Evolutionary conservation across 1,140 invertebrate genomes (phyloP).

Genomic region (Bactericera cockerelli): DNA sequence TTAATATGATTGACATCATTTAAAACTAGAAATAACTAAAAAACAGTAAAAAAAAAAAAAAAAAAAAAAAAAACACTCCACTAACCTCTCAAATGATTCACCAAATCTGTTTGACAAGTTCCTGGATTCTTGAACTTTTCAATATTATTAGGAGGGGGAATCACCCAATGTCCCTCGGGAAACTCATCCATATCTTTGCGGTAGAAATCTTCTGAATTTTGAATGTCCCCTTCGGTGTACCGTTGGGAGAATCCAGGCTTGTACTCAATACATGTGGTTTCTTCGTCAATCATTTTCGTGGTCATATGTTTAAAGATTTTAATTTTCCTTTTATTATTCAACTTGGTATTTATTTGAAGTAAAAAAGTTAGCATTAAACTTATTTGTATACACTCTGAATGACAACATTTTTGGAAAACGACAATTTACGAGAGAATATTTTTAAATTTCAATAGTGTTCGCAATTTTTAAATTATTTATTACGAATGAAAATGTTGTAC

Average conservation of each 20-base stretch:
- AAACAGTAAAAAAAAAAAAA: too few relatives aligned
- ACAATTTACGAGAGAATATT: too few relatives aligned
- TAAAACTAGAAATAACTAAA: too few relatives aligned
- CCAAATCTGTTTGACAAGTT: constrained; percentile 7
- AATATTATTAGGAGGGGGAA: neutral
- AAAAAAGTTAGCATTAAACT: too few relatives aligned
- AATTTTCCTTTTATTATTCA: neutral
- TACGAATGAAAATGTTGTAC: too few relatives aligned
- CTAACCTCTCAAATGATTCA: constrained; percentile 5
- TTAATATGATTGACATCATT: too few relatives aligned
- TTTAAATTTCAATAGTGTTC: too few relatives aligned
- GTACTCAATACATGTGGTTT: neutral
- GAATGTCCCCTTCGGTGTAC: constrained; percentile 1
- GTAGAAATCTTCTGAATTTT: neutral
- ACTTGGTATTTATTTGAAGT: neutral
- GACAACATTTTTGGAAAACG: too few relatives aligned
- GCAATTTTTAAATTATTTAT: too few relatives aligned
- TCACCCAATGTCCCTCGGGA: constrained; percentile 8
- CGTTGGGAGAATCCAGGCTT: neutral
- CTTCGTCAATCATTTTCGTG: neutral
- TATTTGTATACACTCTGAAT: too few relatives aligned
- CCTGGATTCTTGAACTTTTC: neutral
- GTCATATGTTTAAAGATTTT: constrained; percentile 5
- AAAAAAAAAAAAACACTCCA: too few relatives aligned
- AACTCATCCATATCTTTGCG: neutral